These are phyloP conservation scores for Neoaliturus tenellus DNA, from an alignment of 2,888 invertebrate genomes.

Conservation along the genomic window DNA sequence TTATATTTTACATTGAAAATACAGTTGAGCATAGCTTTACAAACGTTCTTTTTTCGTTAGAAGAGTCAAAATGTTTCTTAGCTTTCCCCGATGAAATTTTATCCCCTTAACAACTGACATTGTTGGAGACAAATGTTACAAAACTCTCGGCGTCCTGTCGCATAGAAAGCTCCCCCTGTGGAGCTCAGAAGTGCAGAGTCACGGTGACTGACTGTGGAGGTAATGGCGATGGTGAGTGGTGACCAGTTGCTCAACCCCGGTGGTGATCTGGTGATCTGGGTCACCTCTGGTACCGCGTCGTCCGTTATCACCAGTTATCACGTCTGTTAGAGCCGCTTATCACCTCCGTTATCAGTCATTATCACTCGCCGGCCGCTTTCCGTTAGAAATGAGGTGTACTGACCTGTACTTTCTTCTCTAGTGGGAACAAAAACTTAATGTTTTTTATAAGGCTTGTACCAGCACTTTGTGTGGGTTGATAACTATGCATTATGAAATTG, in stretches of 20 bases:
- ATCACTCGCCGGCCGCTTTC: not conserved
- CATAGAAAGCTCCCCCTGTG: constrained; percentile 9
- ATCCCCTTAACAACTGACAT: not conserved
- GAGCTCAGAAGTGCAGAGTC: constrained; percentile 7
- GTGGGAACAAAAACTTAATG: no score
- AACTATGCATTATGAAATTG: no score
- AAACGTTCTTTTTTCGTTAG: no score
- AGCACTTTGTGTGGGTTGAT: no score
- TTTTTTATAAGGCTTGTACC: no score
- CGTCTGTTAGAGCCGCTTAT: not conserved
- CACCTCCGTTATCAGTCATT: not conserved
- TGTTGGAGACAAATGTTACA: not conserved
- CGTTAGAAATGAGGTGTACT: not conserved
- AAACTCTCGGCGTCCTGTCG: not conserved
- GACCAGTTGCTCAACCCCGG: not conserved
- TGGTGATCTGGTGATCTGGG: not conserved
- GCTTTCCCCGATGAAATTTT: not conserved
- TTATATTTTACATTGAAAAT: no score
- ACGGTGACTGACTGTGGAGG: not conserved
- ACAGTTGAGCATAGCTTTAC: no score
- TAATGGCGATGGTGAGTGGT: not conserved
- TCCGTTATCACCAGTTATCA: not conserved
- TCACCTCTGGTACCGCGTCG: not conserved
- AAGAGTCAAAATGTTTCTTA: no score
- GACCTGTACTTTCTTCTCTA: not conserved